Conservation (phyloP, 1,140 invertebrate species). For the Coptotermes formosanus region DNA sequence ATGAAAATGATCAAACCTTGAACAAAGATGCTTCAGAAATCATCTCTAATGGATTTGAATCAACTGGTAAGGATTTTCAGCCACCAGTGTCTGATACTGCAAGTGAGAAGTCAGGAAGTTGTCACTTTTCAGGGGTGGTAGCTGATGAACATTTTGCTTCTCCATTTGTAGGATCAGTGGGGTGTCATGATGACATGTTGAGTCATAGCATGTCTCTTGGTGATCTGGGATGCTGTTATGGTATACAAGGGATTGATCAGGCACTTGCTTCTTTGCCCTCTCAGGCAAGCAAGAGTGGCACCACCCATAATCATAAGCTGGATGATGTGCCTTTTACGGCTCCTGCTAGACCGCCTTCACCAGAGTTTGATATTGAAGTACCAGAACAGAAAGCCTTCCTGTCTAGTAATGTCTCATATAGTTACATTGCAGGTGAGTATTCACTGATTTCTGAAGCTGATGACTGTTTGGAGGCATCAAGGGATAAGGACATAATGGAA, state of each 20-base stretch:
- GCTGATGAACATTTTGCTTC: not conserved
- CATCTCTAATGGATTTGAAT: not conserved
- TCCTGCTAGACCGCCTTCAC: not conserved
- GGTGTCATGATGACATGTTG: not conserved
- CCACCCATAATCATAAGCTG: not conserved
- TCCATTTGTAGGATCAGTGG: not conserved
- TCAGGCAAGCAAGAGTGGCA: not conserved
- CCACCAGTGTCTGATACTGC: not conserved
- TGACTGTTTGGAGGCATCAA: not conserved
- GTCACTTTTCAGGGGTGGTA: not conserved
- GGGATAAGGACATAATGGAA: not conserved
- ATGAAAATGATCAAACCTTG: not conserved
- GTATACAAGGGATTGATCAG: not conserved
- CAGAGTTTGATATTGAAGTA: conserved; percentile 7
- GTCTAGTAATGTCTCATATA: not conserved
- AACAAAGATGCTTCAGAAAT: not conserved
- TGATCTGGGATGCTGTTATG: not conserved
- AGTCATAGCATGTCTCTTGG: not conserved
- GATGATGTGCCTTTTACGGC: not conserved
- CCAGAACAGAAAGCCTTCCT: not conserved
- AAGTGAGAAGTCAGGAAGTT: not conserved
- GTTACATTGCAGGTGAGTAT: not conserved
- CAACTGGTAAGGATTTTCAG: not conserved
- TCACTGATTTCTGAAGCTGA: conserved; percentile 2
- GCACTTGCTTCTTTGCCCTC: not conserved